phyloP scores from a whole-genome alignment of 2,888 invertebrate species.

The Drosophila quinaria region DNA sequence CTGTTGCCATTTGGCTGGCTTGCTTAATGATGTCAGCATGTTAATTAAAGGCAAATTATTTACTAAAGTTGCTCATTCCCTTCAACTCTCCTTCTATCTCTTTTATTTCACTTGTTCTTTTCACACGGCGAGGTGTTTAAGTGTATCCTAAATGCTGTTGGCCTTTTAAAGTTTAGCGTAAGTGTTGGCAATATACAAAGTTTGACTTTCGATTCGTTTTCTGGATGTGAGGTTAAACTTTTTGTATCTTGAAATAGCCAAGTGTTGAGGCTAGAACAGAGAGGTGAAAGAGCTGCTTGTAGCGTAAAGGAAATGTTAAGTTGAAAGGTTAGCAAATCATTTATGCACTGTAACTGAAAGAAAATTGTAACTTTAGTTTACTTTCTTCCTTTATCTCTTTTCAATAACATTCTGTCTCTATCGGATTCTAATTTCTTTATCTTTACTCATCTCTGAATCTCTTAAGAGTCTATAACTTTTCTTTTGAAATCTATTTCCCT shows the following conservation, averaged over 20 bases:
- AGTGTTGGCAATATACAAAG: slow-evolving; percentile 43
- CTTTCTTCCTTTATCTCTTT: too few species aligned
- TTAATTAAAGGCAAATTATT: slow-evolving; percentile 85
- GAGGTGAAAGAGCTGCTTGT: not conserved
- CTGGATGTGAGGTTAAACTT: slow-evolving; percentile 28
- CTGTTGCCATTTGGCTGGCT: slow-evolving; percentile 68
- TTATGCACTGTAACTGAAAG: not conserved
- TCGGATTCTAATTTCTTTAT: too few species aligned
- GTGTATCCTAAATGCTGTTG: slow-evolving; percentile 37
- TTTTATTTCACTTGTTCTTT: too few species aligned
- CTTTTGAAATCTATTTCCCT: not conserved
- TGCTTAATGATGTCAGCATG: slow-evolving; percentile 82
- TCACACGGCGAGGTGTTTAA: slow-evolving; percentile 33
- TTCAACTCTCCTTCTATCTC: not conserved
- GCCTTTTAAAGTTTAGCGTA: slow-evolving; percentile 39
- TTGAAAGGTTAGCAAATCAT: not conserved
- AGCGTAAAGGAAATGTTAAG: not conserved
- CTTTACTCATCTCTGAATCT: not conserved
- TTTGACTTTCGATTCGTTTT: slow-evolving; percentile 8
- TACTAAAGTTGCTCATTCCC: slow-evolving; percentile 60
- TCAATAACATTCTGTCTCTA: too few species aligned
- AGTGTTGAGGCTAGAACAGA: not conserved
- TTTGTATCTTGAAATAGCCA: not conserved
- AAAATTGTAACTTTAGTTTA: not conserved
- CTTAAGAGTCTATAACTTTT: not conserved